These are phyloP conservation scores for Tribolium castaneum DNA, from an alignment of 1,140 invertebrate genomes.

Conservation along the genomic window DNA sequence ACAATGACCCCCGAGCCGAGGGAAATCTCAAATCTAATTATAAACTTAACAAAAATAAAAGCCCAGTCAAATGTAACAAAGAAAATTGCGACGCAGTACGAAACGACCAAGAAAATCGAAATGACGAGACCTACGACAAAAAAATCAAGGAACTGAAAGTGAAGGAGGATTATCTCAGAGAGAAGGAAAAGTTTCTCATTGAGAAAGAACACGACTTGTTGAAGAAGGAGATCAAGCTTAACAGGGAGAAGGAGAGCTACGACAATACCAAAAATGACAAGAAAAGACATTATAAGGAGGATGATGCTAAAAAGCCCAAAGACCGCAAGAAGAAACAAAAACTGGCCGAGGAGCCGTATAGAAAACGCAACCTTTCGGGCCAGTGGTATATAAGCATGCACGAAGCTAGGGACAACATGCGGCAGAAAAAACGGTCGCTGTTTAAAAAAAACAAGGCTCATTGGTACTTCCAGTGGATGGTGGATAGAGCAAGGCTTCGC, in stretches of 20 bases:
- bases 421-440: slow-evolving; percentile 45
- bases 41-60: slow-evolving; percentile 42
- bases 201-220: slow-evolving; percentile 34
- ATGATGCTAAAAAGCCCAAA: slow-evolving; percentile 2
- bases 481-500: slow-evolving; percentile 39
- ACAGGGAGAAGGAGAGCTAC: slow-evolving; percentile 11
- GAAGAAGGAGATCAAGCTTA: slow-evolving; percentile 19
- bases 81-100: slow-evolving; percentile 7
- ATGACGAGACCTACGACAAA: not conserved
- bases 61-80: slow-evolving; percentile 1
- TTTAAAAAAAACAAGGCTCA: slow-evolving; percentile 50
- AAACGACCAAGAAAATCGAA: not conserved
- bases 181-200: slow-evolving; percentile 39
- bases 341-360: slow-evolving; percentile 35
- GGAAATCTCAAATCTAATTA: slow-evolving; percentile 28
- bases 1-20: slow-evolving; percentile 14
- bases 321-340: slow-evolving; percentile 18
- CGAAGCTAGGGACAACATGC: slow-evolving; percentile 37
- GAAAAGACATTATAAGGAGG: not conserved
- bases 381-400: slow-evolving; percentile 51
- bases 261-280: slow-evolving; percentile 8
- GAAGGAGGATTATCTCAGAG: slow-evolving; percentile 41
- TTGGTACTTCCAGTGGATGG: slow-evolving; percentile 57
- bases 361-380: slow-evolving; percentile 43
- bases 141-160: slow-evolving; percentile 35